A percentile compares a stretch with the other conserved stretches of the same genome.
These are phyloP conservation scores for Trimorus sp. DNA, from an alignment of 2,888 invertebrate species.

Conservation along the genomic window DNA sequence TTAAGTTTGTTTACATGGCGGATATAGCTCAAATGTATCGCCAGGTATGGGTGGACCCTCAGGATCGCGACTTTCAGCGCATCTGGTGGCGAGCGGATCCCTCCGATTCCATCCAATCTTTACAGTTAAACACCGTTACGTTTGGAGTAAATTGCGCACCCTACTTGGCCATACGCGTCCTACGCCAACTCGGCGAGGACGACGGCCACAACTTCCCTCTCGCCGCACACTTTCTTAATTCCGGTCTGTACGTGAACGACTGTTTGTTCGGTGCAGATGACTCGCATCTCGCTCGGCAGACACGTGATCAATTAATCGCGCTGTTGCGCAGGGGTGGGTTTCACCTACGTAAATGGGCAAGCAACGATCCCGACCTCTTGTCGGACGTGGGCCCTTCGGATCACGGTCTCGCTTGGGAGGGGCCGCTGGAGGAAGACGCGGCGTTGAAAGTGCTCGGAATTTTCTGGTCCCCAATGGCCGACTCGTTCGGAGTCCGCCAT, in stretches of 20 bases:
- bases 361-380: constrained; percentile 7
- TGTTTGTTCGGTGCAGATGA: constrained; percentile 11
- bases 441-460: constrained; percentile 4
- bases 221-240: not conserved
- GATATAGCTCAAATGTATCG: constrained; percentile 31
- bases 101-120: not conserved
- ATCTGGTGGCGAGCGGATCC: constrained; percentile 7
- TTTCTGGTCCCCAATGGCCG: not conserved
- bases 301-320: not conserved
- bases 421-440: not conserved
- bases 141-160: constrained; percentile 6
- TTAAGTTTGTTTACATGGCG: not conserved
- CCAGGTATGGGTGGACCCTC: constrained; percentile 27
- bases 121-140: constrained; percentile 8
- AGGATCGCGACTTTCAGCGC: constrained; percentile 25
- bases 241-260: constrained; percentile 4
- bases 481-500: not conserved
- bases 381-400: not conserved
- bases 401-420: constrained; percentile 15
- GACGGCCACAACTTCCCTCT: constrained; percentile 8
- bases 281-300: not conserved
- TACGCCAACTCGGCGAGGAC: constrained; percentile 7
- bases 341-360: constrained; percentile 8
- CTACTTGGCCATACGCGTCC: constrained; percentile 4
- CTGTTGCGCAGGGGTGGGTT: constrained; percentile 6